A percentile compares a stretch with the other conserved stretches of the same genome.
Conservation (phyloP, 1,140 invertebrate species). For the Bombus haemorrhoidalis region DNA sequence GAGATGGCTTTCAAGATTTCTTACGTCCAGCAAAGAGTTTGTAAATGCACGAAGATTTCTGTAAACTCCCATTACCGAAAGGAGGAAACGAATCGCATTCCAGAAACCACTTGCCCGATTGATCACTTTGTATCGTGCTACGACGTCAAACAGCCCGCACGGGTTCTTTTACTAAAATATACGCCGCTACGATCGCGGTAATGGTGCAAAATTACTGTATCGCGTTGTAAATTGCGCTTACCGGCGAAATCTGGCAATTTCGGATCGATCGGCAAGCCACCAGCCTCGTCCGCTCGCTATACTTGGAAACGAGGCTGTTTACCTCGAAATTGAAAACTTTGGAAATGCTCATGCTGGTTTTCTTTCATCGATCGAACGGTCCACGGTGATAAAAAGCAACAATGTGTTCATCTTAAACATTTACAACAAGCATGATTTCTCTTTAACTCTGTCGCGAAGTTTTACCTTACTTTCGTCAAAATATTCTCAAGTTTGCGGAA, state of each 20-base stretch:
- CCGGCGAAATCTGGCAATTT: conserved; percentile 36
- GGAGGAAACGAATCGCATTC: background rate
- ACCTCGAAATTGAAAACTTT: background rate
- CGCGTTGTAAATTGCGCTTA: conserved; percentile 24
- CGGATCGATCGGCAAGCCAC: background rate
- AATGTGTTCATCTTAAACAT: background rate
- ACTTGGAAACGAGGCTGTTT: background rate
- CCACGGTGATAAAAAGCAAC: background rate
- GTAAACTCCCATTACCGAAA: background rate
- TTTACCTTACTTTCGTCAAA: background rate
- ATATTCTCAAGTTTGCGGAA: background rate
- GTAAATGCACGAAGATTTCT: background rate
- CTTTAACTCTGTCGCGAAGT: background rate
- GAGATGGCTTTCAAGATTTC: background rate
- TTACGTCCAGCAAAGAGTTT: background rate
- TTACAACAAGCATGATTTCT: background rate
- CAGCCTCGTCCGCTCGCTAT: background rate
- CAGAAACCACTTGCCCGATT: background rate
- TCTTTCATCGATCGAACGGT: background rate
- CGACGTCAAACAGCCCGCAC: background rate
- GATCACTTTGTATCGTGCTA: conserved; percentile 32
- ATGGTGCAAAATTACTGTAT: conserved; percentile 37
- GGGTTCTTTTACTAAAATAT: conserved; percentile 18
- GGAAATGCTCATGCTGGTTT: background rate
- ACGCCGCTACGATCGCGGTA: conserved; percentile 9